Evolutionary conservation across 1,140 invertebrate species (phyloP), one percentile per base, ranked within the genome.

Genomic region (Harlomillsia oculata): DNA sequence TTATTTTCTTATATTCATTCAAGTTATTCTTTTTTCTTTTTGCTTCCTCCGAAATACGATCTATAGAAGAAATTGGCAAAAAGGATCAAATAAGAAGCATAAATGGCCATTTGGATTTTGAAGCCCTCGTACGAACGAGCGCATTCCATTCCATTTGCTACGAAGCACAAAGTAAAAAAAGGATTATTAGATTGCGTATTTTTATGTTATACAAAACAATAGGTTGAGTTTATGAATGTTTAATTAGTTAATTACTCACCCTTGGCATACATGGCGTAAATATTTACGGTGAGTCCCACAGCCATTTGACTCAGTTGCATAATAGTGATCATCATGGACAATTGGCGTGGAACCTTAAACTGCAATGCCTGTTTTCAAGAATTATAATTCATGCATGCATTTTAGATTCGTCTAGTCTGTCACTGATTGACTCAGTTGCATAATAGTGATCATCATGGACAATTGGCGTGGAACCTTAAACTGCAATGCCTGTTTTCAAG

Each of bases 1-100:
- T 50, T 50, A 36, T 9, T 50, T 50, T 50, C n/a, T n/a, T n/a
- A n/a, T 32, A 32, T n/a, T 32, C 16, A 23, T 20, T 37, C 14
- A 8, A 32, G 11, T 48, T 48, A 48, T 32, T 28, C 45, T 30
- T 48, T 48, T n/a, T n/a, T n/a, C 36, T 48, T 48, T 30, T 48
- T 45, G 29, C 28, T 41, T 18, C 46, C 26, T 1, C 16, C 28
- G 14, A 95, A 72, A 70, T 94, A 93, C 5, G 85, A 79, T 68
- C 87, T 86, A 72, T 88, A 85, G 78, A 94, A 94, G 80, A 93
- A 93, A 63, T 80, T 77, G 25, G 85, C 84, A 70, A 93, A 94
- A 0, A 94, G 76, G 11, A 91, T 81, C 69, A 92, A 90, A 71
- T 92, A 93, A 55, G 87, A 90, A 69, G 89, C 87, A 74, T 97